These are phyloP conservation scores for Gobionotothen gibberifrons DNA, from an alignment of 2,797 vertebrate genomes.

Conservation along the genomic window DNA sequence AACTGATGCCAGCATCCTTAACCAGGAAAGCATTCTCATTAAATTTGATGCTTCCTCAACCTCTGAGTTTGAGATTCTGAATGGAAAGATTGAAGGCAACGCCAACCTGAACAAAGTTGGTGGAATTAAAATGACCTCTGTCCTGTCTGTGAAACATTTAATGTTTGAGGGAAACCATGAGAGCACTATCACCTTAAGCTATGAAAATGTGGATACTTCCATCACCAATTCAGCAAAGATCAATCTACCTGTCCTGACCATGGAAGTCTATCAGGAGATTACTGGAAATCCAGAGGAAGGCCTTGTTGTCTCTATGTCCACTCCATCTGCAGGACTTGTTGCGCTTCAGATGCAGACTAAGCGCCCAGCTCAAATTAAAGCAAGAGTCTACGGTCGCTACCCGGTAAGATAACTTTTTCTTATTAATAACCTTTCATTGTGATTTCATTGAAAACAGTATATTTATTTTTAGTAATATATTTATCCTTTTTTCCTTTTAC, in stretches of 20 bases:
- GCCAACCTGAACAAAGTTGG: slow-evolving; percentile 84
- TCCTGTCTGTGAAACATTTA: slow-evolving; percentile 82
- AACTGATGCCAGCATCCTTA: slow-evolving; percentile 87
- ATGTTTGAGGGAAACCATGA: slow-evolving; percentile 87
- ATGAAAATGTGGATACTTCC: slow-evolving; percentile 81
- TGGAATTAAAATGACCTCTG: slow-evolving; percentile 86
- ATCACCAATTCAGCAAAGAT: slow-evolving; percentile 84
- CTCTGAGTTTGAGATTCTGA: slow-evolving; percentile 85
- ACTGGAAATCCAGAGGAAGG: slow-evolving; percentile 83
- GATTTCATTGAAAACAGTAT: neutral
- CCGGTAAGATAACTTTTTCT: slow-evolving; percentile 79
- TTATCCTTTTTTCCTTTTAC: slow-evolving; percentile 40
- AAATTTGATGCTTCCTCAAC: slow-evolving; percentile 86
- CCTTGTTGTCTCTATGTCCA: slow-evolving; percentile 78
- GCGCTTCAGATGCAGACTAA: slow-evolving; percentile 79
- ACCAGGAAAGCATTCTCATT: slow-evolving; percentile 86
- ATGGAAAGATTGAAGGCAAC: slow-evolving; percentile 87
- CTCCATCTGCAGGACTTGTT: slow-evolving; percentile 86
- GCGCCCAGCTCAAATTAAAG: slow-evolving; percentile 66
- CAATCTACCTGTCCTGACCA: slow-evolving; percentile 64
- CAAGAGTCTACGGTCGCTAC: slow-evolving; percentile 85
- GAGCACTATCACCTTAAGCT: slow-evolving; percentile 83
- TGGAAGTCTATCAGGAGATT: slow-evolving; percentile 88
- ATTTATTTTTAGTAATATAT: slow-evolving; percentile 19
- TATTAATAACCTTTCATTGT: neutral